Percentiles rank a stretch among this genome's conserved stretches.
phyloP scores from a whole-genome alignment of 2,113 vertebrate species.

The Rhinichthys klamathensis region DNA sequence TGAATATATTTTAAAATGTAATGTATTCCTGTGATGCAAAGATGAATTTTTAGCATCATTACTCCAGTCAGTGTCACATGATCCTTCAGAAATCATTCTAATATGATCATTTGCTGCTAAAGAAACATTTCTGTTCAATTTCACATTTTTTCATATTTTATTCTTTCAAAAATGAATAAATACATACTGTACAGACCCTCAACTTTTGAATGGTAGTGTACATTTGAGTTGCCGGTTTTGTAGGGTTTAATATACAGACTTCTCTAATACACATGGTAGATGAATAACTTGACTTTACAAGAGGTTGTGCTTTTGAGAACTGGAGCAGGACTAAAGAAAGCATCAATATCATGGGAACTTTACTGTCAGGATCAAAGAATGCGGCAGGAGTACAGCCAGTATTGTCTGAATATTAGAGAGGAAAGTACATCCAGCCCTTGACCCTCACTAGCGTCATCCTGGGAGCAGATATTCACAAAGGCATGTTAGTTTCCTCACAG shows the following conservation, averaged over 20 bases:
- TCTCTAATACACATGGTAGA: no score
- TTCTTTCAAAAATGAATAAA: no score
- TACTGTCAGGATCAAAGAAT: constrained; percentile 65
- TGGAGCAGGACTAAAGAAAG: constrained; percentile 34
- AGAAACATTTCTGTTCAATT: background rate
- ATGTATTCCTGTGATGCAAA: background rate
- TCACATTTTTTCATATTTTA: background rate
- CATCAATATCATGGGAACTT: constrained; percentile 47
- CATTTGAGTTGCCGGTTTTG: background rate
- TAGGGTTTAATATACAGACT: background rate
- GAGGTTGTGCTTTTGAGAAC: background rate
- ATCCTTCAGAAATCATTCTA: no score
- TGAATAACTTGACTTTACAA: background rate
- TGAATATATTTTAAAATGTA: background rate
- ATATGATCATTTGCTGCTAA: background rate
- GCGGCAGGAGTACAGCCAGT: constrained; percentile 40
- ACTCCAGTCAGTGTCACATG: background rate
- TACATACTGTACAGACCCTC: background rate
- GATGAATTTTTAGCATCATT: background rate
- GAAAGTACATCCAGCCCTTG: constrained; percentile 64
- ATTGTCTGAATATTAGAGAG: constrained; percentile 35
- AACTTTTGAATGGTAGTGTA: background rate
- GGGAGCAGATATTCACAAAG: constrained; percentile 65
- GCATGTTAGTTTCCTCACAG: constrained; percentile 71
- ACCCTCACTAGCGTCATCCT: constrained; percentile 65